A percentile compares a stretch with the other conserved stretches of the same genome.
phyloP scores from a whole-genome alignment of 1,140 invertebrate genomes.

The Leptinotarsa texana region DNA sequence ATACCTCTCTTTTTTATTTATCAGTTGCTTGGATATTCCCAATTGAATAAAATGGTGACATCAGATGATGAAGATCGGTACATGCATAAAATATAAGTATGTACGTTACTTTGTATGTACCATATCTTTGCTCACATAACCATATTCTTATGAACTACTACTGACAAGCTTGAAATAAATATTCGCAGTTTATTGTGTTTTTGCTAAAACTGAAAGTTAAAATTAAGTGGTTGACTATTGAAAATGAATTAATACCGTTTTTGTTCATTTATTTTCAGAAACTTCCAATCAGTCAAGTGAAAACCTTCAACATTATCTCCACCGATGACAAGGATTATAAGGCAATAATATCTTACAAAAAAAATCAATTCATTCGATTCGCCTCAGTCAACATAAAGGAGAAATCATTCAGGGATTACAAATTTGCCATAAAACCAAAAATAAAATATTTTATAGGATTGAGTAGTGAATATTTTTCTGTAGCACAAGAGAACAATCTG shows the following conservation, averaged over 20 bases:
- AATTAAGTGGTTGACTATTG: too few relatives aligned
- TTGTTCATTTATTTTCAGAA: constrained; percentile 34
- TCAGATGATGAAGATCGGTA: too few relatives aligned
- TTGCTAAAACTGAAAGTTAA: too few relatives aligned
- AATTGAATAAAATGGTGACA: not conserved
- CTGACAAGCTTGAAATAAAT: too few relatives aligned
- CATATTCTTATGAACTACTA: too few relatives aligned
- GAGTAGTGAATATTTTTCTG: constrained; percentile 33
- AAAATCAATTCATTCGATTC: constrained; percentile 28
- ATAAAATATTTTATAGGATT: constrained; percentile 34
- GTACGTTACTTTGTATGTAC: too few relatives aligned
- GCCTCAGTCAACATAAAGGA: constrained; percentile 29
- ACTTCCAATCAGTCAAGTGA: constrained; percentile 44
- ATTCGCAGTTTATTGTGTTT: too few relatives aligned
- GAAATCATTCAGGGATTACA: constrained; percentile 21
- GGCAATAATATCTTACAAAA: constrained; percentile 36
- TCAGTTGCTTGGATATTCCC: not conserved
- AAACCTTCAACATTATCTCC: constrained; percentile 35
- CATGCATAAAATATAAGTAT: too few relatives aligned
- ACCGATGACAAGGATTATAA: constrained; percentile 25
- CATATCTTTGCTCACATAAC: too few relatives aligned
- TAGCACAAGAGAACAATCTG: constrained; percentile 28
- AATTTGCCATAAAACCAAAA: constrained; percentile 29
- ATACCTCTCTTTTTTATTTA: not conserved
- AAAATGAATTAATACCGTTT: not conserved